Evolutionary conservation across 2,797 vertebrate genomes (phyloP).

Genomic region (Uromys caudimaculatus): DNA sequence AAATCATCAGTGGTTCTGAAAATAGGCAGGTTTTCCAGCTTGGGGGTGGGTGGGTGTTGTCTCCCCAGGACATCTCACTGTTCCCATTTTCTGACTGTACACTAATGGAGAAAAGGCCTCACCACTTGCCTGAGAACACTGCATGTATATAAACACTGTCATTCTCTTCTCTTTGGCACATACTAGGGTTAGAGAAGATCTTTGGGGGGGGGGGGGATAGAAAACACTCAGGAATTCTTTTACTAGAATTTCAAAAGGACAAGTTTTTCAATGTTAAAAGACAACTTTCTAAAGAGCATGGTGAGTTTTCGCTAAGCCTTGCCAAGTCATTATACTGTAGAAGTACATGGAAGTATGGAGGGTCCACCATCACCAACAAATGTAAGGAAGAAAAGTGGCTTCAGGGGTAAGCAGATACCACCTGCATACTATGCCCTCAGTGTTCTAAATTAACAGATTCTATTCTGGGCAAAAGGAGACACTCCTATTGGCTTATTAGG

Average conservation of each 20-base stretch:
- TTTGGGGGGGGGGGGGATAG: not conserved
- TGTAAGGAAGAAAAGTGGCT: not conserved
- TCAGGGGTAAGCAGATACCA: not conserved
- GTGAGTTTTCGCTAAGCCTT: not conserved
- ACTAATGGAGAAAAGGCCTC: not conserved
- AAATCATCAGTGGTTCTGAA: not conserved
- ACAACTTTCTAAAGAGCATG: not conserved
- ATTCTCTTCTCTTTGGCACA: not conserved
- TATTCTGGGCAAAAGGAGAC: not conserved
- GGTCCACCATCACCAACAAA: not conserved
- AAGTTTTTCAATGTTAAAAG: not conserved
- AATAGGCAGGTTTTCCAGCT: not conserved
- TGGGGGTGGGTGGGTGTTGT: no score
- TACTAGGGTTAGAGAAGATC: not conserved
- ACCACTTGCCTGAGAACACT: not conserved
- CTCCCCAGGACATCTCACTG: not conserved
- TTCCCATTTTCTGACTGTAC: not conserved
- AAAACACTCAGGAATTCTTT: not conserved
- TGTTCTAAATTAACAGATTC: not conserved
- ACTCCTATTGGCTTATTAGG: not conserved
- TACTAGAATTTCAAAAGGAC: constrained; percentile 20
- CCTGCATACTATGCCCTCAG: not conserved
- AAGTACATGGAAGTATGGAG: not conserved
- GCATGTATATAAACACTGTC: not conserved
- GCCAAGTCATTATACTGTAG: not conserved